These are phyloP conservation scores for Zonotrichia albicollis DNA, from an alignment of 2,797 vertebrate genomes.

Conservation along the genomic window DNA sequence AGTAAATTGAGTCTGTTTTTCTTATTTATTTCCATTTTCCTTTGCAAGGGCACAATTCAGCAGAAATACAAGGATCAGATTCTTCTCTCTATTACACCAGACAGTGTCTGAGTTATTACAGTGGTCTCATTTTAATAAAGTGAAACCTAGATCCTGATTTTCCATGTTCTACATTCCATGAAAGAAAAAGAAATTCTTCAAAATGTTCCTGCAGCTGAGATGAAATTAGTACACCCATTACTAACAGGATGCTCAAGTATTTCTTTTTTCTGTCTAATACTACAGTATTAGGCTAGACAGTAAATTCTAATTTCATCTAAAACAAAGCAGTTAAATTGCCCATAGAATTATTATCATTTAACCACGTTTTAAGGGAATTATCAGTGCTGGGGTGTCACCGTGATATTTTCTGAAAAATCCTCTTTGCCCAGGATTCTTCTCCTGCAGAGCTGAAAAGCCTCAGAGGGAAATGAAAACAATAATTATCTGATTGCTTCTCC, in stretches of 20 bases:
- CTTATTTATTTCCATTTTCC: slow-evolving; percentile 18
- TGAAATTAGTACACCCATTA: slow-evolving; percentile 22
- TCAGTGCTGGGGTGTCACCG: background rate
- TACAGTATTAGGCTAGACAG: background rate
- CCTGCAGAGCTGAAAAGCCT: background rate
- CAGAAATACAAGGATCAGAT: background rate
- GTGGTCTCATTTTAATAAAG: background rate
- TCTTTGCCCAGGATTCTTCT: background rate
- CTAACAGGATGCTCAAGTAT: slow-evolving; percentile 18
- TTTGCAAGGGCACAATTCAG: background rate
- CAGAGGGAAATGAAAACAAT: background rate
- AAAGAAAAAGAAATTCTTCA: slow-evolving; percentile 8
- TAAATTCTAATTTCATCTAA: slow-evolving; percentile 34
- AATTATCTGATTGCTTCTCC: background rate
- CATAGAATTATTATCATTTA: slow-evolving; percentile 20
- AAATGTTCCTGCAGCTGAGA: background rate
- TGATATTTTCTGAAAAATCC: background rate
- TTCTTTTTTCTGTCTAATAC: background rate
- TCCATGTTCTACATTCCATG: background rate
- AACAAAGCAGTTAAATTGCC: slow-evolving; percentile 24
- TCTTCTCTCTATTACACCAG: background rate
- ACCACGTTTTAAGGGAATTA: slow-evolving; percentile 1
- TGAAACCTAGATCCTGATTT: background rate
- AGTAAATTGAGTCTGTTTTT: slow-evolving; percentile 54
- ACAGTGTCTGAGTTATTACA: background rate